phyloP scores from a whole-genome alignment of 2,888 invertebrate species.

The Acleris emargana region DNA sequence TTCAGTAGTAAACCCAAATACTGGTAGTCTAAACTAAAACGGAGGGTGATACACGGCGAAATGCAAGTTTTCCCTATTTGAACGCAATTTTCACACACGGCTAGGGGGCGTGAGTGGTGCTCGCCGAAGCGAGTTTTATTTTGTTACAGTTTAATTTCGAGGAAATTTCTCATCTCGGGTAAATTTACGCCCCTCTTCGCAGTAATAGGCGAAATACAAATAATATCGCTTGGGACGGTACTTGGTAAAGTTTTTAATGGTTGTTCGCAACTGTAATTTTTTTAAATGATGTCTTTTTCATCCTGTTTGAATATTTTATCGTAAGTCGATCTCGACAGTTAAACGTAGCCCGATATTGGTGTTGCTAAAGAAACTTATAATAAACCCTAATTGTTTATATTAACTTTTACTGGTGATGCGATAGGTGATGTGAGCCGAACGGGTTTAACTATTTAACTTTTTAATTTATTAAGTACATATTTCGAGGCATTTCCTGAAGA shows the following conservation, averaged over 20 bases:
- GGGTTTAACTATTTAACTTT: too few relatives aligned
- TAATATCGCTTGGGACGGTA: conserved; percentile 33
- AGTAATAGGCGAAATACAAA: conserved; percentile 37
- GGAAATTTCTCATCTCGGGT: conserved; percentile 38
- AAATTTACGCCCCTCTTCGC: conserved; percentile 36
- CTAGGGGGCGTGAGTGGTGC: conserved; percentile 33
- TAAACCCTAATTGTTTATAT: too few relatives aligned
- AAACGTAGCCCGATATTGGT: too few relatives aligned
- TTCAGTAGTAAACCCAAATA: too few relatives aligned
- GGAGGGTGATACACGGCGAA: neutral
- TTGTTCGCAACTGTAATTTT: conserved; percentile 34
- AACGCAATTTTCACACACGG: conserved; percentile 30
- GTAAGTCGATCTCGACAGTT: too few relatives aligned
- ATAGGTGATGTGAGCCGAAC: too few relatives aligned
- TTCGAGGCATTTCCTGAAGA: too few relatives aligned
- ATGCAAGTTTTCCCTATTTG: conserved; percentile 30
- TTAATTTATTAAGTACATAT: too few relatives aligned
- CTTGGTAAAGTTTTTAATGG: conserved; percentile 35
- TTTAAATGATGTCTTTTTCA: conserved; percentile 11
- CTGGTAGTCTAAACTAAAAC: neutral
- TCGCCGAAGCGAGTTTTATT: conserved; percentile 39
- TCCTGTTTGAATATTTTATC: too few relatives aligned
- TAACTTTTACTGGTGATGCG: too few relatives aligned
- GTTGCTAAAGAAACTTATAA: too few relatives aligned
- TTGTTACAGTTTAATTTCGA: conserved; percentile 41